Evolutionary conservation across 2,797 vertebrate genomes (phyloP).

Genomic region (Aldrovandia affinis): DNA sequence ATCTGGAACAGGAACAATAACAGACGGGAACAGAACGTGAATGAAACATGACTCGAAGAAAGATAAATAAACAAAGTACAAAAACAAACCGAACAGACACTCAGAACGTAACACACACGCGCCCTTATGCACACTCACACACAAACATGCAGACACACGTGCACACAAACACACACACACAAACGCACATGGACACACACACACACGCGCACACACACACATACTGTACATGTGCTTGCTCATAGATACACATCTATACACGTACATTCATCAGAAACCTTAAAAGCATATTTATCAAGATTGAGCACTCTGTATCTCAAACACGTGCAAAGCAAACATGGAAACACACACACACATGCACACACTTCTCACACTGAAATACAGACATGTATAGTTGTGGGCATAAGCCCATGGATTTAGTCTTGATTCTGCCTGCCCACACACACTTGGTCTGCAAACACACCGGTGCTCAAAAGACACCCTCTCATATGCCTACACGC

Average conservation of each 20-base stretch:
- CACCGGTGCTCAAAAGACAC: slow-evolving; percentile 52
- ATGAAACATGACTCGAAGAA: too few relatives aligned
- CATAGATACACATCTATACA: background rate
- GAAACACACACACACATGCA: slow-evolving; percentile 38
- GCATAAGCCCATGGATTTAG: slow-evolving; percentile 24
- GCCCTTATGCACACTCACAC: too few relatives aligned
- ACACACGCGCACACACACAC: slow-evolving; percentile 39
- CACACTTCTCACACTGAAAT: slow-evolving; percentile 28
- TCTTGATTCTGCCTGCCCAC: background rate
- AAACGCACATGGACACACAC: slow-evolving; percentile 54
- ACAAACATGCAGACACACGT: slow-evolving; percentile 31
- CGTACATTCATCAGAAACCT: too few relatives aligned
- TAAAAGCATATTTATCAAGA: too few relatives aligned
- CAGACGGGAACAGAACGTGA: too few relatives aligned
- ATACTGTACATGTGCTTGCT: slow-evolving; percentile 4
- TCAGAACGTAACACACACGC: too few relatives aligned
- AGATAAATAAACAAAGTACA: too few relatives aligned
- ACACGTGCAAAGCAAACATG: slow-evolving; percentile 28
- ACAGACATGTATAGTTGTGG: slow-evolving; percentile 46
- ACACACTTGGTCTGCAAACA: slow-evolving; percentile 56
- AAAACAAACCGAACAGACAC: too few relatives aligned
- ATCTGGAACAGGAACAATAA: too few relatives aligned
- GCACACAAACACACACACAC: background rate
- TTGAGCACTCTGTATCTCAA: slow-evolving; percentile 15
- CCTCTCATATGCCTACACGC: slow-evolving; percentile 42